phyloP scores from a whole-genome alignment of 1,140 invertebrate genomes.

The Pantala flavescens region DNA sequence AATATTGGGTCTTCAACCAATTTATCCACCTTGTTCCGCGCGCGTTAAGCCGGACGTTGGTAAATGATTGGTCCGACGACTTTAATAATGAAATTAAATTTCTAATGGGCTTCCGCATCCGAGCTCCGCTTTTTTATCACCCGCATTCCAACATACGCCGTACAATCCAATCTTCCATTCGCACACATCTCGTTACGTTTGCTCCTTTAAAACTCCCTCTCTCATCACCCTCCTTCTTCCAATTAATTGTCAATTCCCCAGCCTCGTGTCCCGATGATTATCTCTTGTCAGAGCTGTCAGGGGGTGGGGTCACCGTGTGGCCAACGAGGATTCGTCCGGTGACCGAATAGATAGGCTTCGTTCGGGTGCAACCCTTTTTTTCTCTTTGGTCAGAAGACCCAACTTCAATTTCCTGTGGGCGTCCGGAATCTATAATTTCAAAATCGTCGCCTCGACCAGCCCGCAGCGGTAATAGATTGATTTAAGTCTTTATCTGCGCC shows the following conservation, averaged over 20 bases:
- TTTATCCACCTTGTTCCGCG: not conserved
- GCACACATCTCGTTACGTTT: too few species aligned
- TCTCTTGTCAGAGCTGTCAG: not conserved
- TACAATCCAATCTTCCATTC: too few species aligned
- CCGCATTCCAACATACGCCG: too few species aligned
- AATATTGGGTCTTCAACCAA: not conserved
- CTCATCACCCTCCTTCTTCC: not conserved
- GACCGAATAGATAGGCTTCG: too few species aligned
- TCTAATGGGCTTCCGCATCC: not conserved
- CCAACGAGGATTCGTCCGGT: not conserved
- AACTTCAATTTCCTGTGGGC: not conserved
- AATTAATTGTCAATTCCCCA: conserved; percentile 2
- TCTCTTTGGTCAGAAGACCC: not conserved
- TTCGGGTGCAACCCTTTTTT: not conserved
- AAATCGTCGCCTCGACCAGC: not conserved
- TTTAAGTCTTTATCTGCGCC: not conserved
- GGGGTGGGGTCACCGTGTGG: not conserved
- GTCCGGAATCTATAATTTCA: conserved; percentile 1
- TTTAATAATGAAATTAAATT: conserved; percentile 11
- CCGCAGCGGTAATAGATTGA: not conserved
- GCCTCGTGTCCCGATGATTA: conserved; percentile 2
- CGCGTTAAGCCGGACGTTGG: not conserved
- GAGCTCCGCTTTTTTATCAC: not conserved
- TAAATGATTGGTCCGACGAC: not conserved
- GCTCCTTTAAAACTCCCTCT: not conserved